A percentile compares a stretch with the other conserved stretches of the same genome.
phyloP scores from a whole-genome alignment of 2,797 vertebrate species.

The Pipistrellus nathusii region DNA sequence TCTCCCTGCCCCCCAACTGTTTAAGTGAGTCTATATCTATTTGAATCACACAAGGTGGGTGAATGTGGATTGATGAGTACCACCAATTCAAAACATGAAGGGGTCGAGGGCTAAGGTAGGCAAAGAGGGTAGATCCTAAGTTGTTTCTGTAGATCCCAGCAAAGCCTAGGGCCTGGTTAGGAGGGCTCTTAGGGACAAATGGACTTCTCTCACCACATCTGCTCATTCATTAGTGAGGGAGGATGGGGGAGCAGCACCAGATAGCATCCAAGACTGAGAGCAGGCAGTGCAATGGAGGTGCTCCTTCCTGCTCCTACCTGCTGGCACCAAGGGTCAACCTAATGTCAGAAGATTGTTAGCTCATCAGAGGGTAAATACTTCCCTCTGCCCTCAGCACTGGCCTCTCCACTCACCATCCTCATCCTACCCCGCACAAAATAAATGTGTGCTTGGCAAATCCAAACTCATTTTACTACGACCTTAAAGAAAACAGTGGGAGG shows the following conservation, averaged over 20 bases:
- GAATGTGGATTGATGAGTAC: background rate
- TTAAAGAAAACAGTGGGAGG: background rate
- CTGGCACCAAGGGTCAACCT: background rate
- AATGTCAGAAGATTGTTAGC: background rate
- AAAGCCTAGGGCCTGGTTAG: background rate
- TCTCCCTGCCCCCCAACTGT: background rate
- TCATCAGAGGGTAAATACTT: background rate
- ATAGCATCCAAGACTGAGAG: background rate
- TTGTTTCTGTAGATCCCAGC: background rate
- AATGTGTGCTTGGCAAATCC: background rate
- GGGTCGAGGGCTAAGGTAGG: background rate
- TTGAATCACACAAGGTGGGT: background rate
- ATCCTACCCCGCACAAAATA: background rate
- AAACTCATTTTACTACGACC: background rate
- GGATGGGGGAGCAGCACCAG: fast-evolving
- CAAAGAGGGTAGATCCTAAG: background rate
- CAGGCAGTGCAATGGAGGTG: fast-evolving
- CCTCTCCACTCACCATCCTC: background rate
- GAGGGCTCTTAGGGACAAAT: background rate
- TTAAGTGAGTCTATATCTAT: background rate
- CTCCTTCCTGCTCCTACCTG: background rate
- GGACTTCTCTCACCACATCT: background rate
- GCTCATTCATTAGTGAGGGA: background rate
- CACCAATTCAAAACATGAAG: background rate
- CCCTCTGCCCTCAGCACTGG: too few relatives aligned